phyloP scores from a whole-genome alignment of 2,888 invertebrate species.

The Oligia fasciuncula region DNA sequence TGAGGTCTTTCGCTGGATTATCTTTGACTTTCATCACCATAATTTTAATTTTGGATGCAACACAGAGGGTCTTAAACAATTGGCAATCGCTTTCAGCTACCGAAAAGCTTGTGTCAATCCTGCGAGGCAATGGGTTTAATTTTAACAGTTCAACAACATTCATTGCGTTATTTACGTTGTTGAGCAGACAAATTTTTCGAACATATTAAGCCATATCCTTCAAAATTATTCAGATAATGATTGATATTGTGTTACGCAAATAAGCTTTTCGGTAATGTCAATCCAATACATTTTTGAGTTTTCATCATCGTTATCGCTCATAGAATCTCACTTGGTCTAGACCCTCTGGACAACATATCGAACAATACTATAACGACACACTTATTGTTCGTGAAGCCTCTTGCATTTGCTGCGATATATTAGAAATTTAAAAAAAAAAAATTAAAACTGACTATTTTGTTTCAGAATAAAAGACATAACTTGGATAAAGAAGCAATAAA shows the following conservation, averaged over 20 bases:
- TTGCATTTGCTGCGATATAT: background rate
- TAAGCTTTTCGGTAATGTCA: background rate
- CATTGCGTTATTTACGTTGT: no score
- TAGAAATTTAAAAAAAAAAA: background rate
- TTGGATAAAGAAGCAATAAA: conserved; percentile 71
- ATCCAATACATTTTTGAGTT: no score
- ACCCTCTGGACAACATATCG: background rate
- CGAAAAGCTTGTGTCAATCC: background rate
- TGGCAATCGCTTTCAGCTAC: background rate
- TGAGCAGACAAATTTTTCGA: no score
- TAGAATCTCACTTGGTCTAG: background rate
- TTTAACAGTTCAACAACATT: no score
- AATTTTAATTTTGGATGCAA: background rate
- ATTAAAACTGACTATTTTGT: conserved; percentile 56
- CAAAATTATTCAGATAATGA: no score
- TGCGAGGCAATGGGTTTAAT: no score
- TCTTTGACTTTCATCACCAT: background rate
- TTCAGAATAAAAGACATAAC: conserved; percentile 71
- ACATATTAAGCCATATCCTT: no score
- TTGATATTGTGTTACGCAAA: no score
- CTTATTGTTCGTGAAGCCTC: background rate
- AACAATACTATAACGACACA: background rate
- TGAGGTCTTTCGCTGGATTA: background rate
- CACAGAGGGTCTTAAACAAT: background rate
- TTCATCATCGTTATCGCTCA: background rate